Evolutionary conservation across 1,140 invertebrate species (phyloP).

Genomic region (Steinernema khuongi): DNA sequence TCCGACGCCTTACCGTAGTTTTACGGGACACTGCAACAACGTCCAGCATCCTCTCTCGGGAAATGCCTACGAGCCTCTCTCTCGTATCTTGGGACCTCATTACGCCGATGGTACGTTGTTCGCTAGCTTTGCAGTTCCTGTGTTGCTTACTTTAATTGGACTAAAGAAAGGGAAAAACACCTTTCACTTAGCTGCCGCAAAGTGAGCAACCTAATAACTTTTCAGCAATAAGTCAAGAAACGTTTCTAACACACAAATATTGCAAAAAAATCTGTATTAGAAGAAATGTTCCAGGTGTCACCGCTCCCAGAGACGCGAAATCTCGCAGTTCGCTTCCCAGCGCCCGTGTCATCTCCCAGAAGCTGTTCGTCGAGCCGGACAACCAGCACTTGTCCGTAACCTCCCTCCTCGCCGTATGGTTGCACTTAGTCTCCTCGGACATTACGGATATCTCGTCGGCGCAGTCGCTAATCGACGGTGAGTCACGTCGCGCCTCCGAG

Average conservation of each 20-base stretch:
- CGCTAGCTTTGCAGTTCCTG: slow-evolving; percentile 41
- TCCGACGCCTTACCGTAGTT: slow-evolving; percentile 66
- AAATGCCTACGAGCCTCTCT: slow-evolving; percentile 70
- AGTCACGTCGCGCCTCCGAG: too few relatives aligned
- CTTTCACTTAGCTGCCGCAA: neutral
- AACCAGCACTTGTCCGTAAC: slow-evolving; percentile 30
- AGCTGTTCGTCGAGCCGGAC: slow-evolving; percentile 28
- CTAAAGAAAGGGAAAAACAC: neutral
- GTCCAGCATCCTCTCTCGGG: slow-evolving; percentile 79
- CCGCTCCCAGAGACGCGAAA: slow-evolving; percentile 18
- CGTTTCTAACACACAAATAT: neutral
- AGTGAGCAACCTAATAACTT: neutral
- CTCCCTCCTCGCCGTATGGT: slow-evolving; percentile 36
- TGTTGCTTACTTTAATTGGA: slow-evolving; percentile 19
- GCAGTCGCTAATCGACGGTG: slow-evolving; percentile 30
- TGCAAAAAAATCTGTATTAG: too few relatives aligned
- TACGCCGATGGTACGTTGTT: slow-evolving; percentile 71
- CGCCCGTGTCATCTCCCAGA: slow-evolving; percentile 28
- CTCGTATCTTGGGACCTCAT: slow-evolving; percentile 70
- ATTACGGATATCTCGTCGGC: slow-evolving; percentile 30
- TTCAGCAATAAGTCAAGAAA: neutral
- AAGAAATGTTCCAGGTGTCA: slow-evolving; percentile 28
- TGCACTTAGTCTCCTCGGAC: slow-evolving; percentile 38
- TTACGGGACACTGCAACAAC: slow-evolving; percentile 86
- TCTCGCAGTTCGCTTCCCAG: slow-evolving; percentile 29